These are phyloP conservation scores for Drosophila silvestris DNA, from an alignment of 2,888 invertebrate species.

Conservation along the genomic window DNA sequence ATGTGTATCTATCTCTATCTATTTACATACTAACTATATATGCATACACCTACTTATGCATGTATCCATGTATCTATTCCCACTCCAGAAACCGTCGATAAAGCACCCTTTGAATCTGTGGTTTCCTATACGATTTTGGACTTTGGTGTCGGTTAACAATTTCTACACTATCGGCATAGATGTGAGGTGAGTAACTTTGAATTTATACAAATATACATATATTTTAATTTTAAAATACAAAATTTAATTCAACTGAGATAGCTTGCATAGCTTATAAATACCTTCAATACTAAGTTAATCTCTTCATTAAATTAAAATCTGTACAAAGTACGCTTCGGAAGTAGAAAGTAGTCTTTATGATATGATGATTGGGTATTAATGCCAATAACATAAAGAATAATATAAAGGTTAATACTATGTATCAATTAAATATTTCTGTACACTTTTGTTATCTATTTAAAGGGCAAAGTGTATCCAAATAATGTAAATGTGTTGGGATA, in stretches of 20 bases:
- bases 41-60: conserved; percentile 16
- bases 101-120: conserved; percentile 25
- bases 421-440: background rate
- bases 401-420: background rate
- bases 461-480: conserved; percentile 28
- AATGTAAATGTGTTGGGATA: conserved; percentile 43
- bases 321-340: background rate
- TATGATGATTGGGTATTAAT: too few species aligned
- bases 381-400: background rate
- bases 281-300: background rate
- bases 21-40: conserved; percentile 15
- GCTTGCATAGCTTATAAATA: too few species aligned
- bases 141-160: conserved; percentile 1
- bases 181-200: conserved; percentile 21
- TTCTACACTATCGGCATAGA: conserved; percentile 7
- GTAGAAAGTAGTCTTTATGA: background rate
- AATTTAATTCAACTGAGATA: too few species aligned
- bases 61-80: conserved; percentile 11
- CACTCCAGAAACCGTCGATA: background rate
- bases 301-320: background rate
- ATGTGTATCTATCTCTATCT: conserved; percentile 16
- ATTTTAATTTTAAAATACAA: background rate
- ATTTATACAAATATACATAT: background rate
- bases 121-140: background rate
- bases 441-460: background rate